phyloP scores from a whole-genome alignment of 2,797 vertebrate species.

The Mormyrops boulengeri region DNA sequence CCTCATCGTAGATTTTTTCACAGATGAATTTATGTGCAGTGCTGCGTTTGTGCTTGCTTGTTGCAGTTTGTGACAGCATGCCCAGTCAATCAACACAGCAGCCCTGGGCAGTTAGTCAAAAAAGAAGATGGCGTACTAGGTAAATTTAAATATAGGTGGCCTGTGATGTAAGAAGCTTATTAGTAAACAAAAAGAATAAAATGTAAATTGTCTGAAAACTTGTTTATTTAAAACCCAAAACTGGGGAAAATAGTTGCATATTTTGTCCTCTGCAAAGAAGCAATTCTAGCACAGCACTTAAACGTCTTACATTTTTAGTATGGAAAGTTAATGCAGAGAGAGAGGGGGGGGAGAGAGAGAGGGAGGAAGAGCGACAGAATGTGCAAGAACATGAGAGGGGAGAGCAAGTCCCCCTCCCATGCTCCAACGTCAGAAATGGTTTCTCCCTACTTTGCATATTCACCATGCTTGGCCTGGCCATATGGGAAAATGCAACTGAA shows the following conservation, averaged over 20 bases:
- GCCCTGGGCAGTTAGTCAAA: neutral
- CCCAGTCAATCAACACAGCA: neutral
- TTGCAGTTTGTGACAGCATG: neutral
- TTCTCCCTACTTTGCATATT: slow-evolving; percentile 89
- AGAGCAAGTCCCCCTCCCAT: slow-evolving; percentile 51
- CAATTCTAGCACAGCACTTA: slow-evolving; percentile 55
- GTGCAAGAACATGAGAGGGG: slow-evolving; percentile 6
- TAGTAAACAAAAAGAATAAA: slow-evolving; percentile 14
- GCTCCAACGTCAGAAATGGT: slow-evolving; percentile 68
- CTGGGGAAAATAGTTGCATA: slow-evolving; percentile 65
- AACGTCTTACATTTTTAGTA: slow-evolving; percentile 67
- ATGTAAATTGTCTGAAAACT: slow-evolving; percentile 41
- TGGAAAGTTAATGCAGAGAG: slow-evolving; percentile 53
- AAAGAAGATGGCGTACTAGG: neutral
- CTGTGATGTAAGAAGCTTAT: neutral
- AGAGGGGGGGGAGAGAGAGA: neutral
- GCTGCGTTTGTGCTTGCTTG: neutral
- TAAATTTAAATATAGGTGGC: neutral
- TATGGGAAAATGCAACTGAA: slow-evolving; percentile 94
- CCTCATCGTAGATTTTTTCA: slow-evolving; percentile 1
- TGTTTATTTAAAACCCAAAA: slow-evolving; percentile 50
- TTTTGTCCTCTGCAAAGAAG: slow-evolving; percentile 56
- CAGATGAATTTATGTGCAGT: neutral
- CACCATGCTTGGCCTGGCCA: slow-evolving; percentile 85
- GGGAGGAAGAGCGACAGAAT: slow-evolving; percentile 16